Base-by-base conservation (phyloP, 2,888 invertebrate genomes). In the Tenthredo livida region DNA sequence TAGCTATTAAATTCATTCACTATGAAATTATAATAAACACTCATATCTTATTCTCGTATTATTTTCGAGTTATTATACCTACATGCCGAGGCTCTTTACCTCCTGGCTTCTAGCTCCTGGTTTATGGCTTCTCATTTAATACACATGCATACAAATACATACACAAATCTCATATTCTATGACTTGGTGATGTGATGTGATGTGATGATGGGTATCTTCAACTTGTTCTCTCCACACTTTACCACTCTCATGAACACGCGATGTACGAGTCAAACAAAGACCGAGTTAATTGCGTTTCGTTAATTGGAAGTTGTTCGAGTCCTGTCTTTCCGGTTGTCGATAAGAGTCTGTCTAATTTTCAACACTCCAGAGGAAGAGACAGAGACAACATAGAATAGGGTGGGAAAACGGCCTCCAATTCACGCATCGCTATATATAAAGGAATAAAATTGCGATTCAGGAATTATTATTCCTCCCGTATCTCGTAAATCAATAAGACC, bases 201-300 rank as follows among this genome's bases (percentile, higher is more conserved):
- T 43, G 73, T 73, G 73, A 73, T 43, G 43, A 73, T 73, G 73
- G 43, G 73, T 73, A 73, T 73, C 73, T 73, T 73, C 73, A 43
- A 29, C 40, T 73, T 43, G 73, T 43, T 73, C 73, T 73, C 72
- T 73, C 43, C 72, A 73, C 40, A 73, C 72, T 73, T 73, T 73
- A 61, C 61, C 37, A 73, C 43, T 43, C 40, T 17, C 47, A 15
- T n/a, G 67, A 9, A 77, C 77, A 77, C 77, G 77, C 77, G 77
- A 77, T 73, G 6, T 25, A 43, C 21, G 10, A 67, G 50, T 54
- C 17, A 17, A 77, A 77, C 77, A 54, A 77, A 77, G 77, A 29
- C 47, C 77, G 50, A 54, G 54, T 54, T 77, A 77, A 77, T 77
- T 77, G 77, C 77, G 77, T 77, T 77, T 77, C 77, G 77, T 77